Base-by-base conservation (phyloP, 2,888 invertebrate genomes). In the Latrodectus hesperus region DNA sequence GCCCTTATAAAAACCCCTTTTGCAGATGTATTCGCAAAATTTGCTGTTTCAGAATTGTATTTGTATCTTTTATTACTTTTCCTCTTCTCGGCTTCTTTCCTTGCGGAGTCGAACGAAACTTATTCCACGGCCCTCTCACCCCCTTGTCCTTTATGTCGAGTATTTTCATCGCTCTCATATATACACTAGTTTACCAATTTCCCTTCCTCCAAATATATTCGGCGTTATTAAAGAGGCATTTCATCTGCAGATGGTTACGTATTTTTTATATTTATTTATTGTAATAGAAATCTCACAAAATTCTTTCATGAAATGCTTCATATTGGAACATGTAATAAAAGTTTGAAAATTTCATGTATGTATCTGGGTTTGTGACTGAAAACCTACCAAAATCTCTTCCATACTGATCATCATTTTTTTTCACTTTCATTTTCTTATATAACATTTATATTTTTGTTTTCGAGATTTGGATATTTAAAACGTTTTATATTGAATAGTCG, bases 21-120 rank as follows among this genome's bases (percentile, higher is more conserved):
- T 85, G 85, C 80, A 80, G 85, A 85, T 85, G 64, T 85, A 85
- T 85, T 85, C 85, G 80, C 67, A 70, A 79, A 85, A 85, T 85
- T 85, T 85, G 85, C 85, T 74, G 75, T 80, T 85, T 85, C 73
- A 73, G 85, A 85, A 85, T 84, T 79, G 70, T 79, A 84, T 80
- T 85, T 85, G 85, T 85, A 70, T 80, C 80, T 75, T 75, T 72
- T 84, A 72, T 78, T 80, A 49, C 52, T 68, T 67, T 64, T 53
- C 67, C 49, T 38, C 26, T 26, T 74, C 75, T 22, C 22, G 22
- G 22, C 22, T 71, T 22, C 11, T 51, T 52, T 84, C n/a, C 64
- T 80, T 67, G 51, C 72, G 49, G 72, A 74, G 60, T 6, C 4
- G 10, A 68, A 70, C 70, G 68, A 22, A 55, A 75, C 71, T 84